Percentiles rank a stretch among this genome's conserved stretches.
Evolutionary conservation across 1,140 invertebrate genomes (phyloP).

Genomic region (Papilio helenus): DNA sequence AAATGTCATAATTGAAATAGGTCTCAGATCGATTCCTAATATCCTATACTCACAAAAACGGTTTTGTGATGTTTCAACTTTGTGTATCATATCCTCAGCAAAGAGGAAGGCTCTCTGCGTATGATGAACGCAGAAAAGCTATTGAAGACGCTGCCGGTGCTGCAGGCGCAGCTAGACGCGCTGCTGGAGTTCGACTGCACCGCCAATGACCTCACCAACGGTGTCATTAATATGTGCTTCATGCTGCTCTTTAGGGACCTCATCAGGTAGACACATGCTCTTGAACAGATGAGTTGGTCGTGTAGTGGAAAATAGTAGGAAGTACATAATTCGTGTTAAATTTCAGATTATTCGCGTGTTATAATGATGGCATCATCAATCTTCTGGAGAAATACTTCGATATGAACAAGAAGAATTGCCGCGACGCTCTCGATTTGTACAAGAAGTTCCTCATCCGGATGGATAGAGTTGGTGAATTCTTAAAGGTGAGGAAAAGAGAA

Average conservation of each 20-base stretch:
- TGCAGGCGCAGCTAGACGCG: conserved; percentile 97
- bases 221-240: conserved; percentile 99
- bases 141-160: conserved; percentile 96
- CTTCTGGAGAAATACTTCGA: conserved; percentile 99
- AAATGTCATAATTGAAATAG: too few species aligned
- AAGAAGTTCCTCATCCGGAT: conserved; percentile 99
- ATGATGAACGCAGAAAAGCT: conserved; percentile 99
- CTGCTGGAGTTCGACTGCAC: conserved; percentile 99
- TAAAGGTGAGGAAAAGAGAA: conserved; percentile 87
- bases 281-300: not conserved
- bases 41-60: too few species aligned
- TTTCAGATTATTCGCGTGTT: conserved; percentile 95
- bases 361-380: conserved; percentile 99
- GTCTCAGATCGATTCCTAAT: too few species aligned
- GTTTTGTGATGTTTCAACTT: too few species aligned
- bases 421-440: conserved; percentile 98
- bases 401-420: conserved; percentile 99
- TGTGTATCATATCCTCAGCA: conserved; percentile 82
- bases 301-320: not conserved
- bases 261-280: conserved; percentile 86
- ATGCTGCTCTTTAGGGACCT: conserved; percentile 99
- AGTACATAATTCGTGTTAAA: not conserved
- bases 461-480: conserved; percentile 99
- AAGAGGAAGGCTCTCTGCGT: conserved; percentile 97
- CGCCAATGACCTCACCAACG: conserved; percentile 98